Evolutionary conservation across 2,888 invertebrate species (phyloP), one percentile per base, ranked within the genome.

Genomic region (Cenopis cana): DNA sequence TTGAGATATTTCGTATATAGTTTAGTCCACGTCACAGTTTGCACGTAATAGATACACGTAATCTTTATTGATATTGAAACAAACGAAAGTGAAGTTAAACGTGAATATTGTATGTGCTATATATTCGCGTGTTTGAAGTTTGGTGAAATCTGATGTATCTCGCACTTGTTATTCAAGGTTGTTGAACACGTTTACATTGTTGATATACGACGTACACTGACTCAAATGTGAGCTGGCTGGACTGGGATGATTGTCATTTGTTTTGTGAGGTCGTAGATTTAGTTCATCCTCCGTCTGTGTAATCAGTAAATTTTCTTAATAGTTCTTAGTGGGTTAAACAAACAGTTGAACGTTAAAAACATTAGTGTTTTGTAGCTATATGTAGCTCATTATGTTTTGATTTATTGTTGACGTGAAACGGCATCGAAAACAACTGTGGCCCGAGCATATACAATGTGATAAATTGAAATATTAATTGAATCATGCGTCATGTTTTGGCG

Each of bases 141-240:
- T 73, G 73, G 75, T 76, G 81, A 82, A 81, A 81, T 76, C 76
- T 72, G 29, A 56, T 56, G n/a, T 41, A 24, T 24, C 17, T 52
- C 10, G 1, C 11, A 14, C 17, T 66, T 41, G 18, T 24, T 54
- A 65, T 65, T 55, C 65, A 56, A 66, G 65, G 62, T 50, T 20
- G 20, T n/a, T 10, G 10, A 18, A 56, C 8, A 36, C 8, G 33
- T 60, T 29, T 18, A 49, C 14, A 50, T n/a, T 24, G 24, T 9
- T 29, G 18, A 41, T 18, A 41, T 60, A 41, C 60, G 57, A 38
- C 29, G 38, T 52, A 41, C 38, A 52, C 24, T 18, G 18, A 14
- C 2, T 41, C 10, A 38, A 38, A 36, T 55, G 55, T 18, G 24
- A n/a, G 14, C 46, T 46, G 46, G n/a, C n/a, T 46, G 8, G n/a